Conservation (phyloP, 2,113 vertebrate genomes). For the Equus przewalskii region DNA sequence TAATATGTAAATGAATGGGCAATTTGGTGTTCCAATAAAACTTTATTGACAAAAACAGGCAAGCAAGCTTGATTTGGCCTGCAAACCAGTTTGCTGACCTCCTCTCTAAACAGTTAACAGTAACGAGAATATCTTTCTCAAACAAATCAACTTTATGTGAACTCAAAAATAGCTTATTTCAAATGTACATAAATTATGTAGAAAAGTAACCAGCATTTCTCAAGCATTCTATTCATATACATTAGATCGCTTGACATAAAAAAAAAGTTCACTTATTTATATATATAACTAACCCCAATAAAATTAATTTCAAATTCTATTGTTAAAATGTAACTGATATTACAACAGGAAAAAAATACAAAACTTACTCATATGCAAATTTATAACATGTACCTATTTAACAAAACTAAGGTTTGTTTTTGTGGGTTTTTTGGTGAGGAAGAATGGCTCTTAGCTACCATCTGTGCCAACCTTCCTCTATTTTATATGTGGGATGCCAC, state of each 20-base stretch:
- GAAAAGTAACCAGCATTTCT: conserved; percentile 31
- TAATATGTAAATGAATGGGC: not conserved
- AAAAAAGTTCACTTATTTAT: conserved; percentile 1
- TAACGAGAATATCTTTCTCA: not conserved
- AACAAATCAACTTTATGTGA: conserved; percentile 20
- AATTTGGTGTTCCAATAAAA: not conserved
- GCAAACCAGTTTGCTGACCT: not conserved
- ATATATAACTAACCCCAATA: not conserved
- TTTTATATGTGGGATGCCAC: too few species aligned
- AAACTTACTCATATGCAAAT: not conserved
- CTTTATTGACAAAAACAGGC: conserved; percentile 49
- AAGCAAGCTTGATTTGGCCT: not conserved
- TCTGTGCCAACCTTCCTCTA: too few species aligned
- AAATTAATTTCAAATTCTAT: conserved; percentile 22
- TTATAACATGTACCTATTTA: not conserved
- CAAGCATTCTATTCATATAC: not conserved
- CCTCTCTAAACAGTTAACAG: conserved; percentile 7
- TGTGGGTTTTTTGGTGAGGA: too few species aligned
- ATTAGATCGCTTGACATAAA: not conserved
- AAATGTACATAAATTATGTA: not conserved
- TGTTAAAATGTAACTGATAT: not conserved
- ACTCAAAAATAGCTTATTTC: conserved; percentile 4
- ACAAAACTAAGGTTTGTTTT: not conserved
- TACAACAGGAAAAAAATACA: not conserved
- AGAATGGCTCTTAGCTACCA: too few species aligned